Base-by-base conservation (phyloP, 2,113 vertebrate species). In the Ammodytes marinus region DNA sequence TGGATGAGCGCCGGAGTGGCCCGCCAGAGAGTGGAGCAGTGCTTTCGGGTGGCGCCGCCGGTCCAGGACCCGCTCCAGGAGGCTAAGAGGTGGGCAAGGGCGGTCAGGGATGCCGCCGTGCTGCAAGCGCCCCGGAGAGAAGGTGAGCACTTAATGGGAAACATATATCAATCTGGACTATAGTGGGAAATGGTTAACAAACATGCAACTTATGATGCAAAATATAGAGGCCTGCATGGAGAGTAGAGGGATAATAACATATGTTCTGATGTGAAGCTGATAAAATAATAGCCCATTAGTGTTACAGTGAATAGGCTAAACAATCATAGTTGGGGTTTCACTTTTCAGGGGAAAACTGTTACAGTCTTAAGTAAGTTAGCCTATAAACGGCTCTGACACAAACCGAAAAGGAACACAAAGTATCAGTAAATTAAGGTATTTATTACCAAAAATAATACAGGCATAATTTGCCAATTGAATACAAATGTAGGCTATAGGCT, bases 21-120 rank as follows among this genome's bases (percentile, higher is more conserved):
- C 85, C 94, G 95, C 5, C 95, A 94, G 54, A 88, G 92, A 54
- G 88, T 94, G 61, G 95, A 95, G 90, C 95, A 94, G 88, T 82
- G 93, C 78, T 95, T 96, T 87, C 87, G 94, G 88, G 93, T 95
- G 69, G 92, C 90, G 66, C 80, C 77, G 77, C 80, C 77, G 77
- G 89, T 84, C 71, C 93, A 92, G 85, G 94, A 94, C 74, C 87
- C 93, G 79, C 74, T 95, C 35, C 92, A 74, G 73, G 94, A 95
- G 90, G 95, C 95, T 53, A 92, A 95, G 89, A 88, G 89, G 47
- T 96, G 95, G 95, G 95, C 95, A 78, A 66, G 75, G 5, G 92
- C 94, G 81, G 93, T 96, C 82, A 86, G 82, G 42, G 88, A 93
- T 8, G 91, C 91, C 2, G 88, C 91, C 0, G 72, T 40, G 47